A percentile compares a stretch with the other conserved stretches of the same genome.
Conservation (phyloP, 1,140 invertebrate species). For the Zaprionus ornatus region DNA sequence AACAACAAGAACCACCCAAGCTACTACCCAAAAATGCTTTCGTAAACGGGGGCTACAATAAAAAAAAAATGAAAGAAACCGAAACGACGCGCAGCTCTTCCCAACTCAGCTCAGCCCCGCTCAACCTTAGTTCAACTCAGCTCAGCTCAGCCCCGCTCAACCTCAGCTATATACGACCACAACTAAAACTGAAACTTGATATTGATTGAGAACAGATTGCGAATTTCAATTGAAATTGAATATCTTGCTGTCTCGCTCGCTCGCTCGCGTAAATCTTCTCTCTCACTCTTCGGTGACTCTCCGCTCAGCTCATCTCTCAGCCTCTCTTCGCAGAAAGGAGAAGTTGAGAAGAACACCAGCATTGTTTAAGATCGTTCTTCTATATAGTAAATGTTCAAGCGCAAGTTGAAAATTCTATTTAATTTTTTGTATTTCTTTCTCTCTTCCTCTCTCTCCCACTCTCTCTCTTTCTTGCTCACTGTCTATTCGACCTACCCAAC, state of each 20-base stretch:
- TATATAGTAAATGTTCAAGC: constrained; percentile 23
- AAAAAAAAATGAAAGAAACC: constrained; percentile 32
- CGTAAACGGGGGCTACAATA: constrained; percentile 26
- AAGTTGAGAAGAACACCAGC: constrained; percentile 1
- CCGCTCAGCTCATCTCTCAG: neutral
- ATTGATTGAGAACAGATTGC: constrained; percentile 16
- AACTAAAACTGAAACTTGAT: constrained; percentile 25
- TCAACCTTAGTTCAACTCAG: constrained; percentile 12
- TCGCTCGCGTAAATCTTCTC: constrained; percentile 13
- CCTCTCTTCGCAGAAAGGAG: constrained; percentile 1
- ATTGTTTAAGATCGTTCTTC: constrained; percentile 36
- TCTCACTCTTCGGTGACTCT: constrained; percentile 13
- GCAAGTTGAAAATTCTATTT: constrained; percentile 61
- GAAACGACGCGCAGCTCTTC: neutral
- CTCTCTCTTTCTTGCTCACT: constrained; percentile 9
- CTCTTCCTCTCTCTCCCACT: constrained; percentile 25
- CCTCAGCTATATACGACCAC: constrained; percentile 7
- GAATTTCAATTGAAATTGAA: constrained; percentile 9
- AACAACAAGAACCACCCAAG: constrained; percentile 43
- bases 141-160: constrained; percentile 3
- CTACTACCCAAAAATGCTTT: constrained; percentile 35
- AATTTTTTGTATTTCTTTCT: constrained; percentile 69
- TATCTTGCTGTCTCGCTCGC: neutral
- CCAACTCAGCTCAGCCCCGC: neutral
- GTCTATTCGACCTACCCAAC: constrained; percentile 11